phyloP scores from a whole-genome alignment of 2,113 vertebrate genomes.

The Ursus arctos region DNA sequence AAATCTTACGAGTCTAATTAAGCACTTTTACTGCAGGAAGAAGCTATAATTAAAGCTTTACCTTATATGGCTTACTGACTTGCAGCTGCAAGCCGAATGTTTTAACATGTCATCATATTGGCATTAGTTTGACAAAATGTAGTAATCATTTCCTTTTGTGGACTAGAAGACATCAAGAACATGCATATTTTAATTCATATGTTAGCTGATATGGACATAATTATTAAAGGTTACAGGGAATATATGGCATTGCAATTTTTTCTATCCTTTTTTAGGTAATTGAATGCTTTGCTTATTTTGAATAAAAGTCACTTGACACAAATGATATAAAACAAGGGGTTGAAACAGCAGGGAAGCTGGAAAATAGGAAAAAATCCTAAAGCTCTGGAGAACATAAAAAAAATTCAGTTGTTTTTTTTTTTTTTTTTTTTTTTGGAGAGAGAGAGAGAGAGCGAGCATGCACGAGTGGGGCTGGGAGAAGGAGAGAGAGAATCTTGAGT shows the following conservation, averaged over 20 bases:
- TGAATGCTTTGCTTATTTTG: slow-evolving; percentile 74
- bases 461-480: background rate
- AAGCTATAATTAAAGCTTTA: slow-evolving; percentile 80
- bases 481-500: background rate
- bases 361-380: slow-evolving; percentile 42
- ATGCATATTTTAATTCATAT: slow-evolving; percentile 79
- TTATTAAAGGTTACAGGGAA: slow-evolving; percentile 75
- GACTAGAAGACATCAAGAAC: slow-evolving; percentile 63
- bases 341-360: slow-evolving; percentile 62
- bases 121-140: slow-evolving; percentile 80
- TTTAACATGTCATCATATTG: slow-evolving; percentile 78
- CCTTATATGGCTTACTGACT: slow-evolving; percentile 77
- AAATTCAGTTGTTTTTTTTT: background rate
- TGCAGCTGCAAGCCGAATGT: slow-evolving; percentile 78
- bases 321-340: slow-evolving; percentile 63
- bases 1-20: slow-evolving; percentile 79
- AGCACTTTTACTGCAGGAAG: slow-evolving; percentile 67
- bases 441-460: background rate
- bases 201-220: slow-evolving; percentile 66
- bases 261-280: slow-evolving; percentile 60
- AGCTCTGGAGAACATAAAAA: background rate
- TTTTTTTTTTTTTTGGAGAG: background rate
- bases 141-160: slow-evolving; percentile 79
- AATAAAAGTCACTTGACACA: slow-evolving; percentile 70
- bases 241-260: slow-evolving; percentile 60